These are phyloP conservation scores for Chelidonichthys spinosus DNA, from an alignment of 2,797 vertebrate genomes.

Conservation along the genomic window DNA sequence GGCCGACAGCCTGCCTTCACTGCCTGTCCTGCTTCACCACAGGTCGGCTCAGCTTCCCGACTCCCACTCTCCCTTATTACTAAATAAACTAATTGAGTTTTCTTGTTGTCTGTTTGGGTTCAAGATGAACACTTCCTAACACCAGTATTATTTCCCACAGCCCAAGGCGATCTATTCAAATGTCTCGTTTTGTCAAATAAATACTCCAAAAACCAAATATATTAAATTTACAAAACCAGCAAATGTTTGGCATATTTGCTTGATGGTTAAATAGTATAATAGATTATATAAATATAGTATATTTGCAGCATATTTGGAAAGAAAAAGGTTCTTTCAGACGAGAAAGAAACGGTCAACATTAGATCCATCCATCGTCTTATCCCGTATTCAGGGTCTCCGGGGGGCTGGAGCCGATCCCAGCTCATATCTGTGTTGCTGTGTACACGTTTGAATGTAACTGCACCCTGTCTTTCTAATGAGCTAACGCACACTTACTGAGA, in stretches of 20 bases:
- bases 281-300: not conserved
- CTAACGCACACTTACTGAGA: slow-evolving; percentile 5
- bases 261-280: not conserved
- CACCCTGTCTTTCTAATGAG: slow-evolving; percentile 11
- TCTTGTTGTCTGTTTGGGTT: not conserved
- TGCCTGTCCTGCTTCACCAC: too few relatives aligned
- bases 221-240: not conserved
- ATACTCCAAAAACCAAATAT: not conserved
- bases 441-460: slow-evolving; percentile 14
- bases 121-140: not conserved
- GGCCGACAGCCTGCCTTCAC: too few relatives aligned
- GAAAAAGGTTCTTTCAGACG: not conserved
- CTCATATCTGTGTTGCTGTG: not conserved
- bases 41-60: not conserved
- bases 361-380: too few relatives aligned
- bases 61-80: not conserved
- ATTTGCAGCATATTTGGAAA: not conserved
- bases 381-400: too few relatives aligned
- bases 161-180: not conserved
- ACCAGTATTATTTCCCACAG: not conserved
- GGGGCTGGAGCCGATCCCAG: too few relatives aligned
- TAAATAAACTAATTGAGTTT: not conserved
- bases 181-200: not conserved
- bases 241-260: not conserved
- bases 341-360: not conserved